Percentiles rank a stretch among this genome's conserved stretches.
Evolutionary conservation across 2,888 invertebrate species (phyloP).

Genomic region (Dilophus febrilis): DNA sequence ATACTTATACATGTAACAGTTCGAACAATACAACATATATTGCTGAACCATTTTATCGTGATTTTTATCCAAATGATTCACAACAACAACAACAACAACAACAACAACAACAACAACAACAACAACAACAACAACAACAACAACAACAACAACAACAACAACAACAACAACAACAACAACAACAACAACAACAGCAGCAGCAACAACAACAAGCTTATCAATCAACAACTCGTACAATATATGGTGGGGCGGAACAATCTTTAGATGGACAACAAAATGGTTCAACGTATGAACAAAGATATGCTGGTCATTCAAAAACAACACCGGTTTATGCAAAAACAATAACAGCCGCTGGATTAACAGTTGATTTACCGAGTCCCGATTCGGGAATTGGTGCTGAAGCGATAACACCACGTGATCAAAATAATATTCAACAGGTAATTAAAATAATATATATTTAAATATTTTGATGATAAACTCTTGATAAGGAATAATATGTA

Average conservation of each 20-base stretch:
- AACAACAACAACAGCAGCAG: too few species aligned
- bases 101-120: too few species aligned
- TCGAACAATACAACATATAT: slow-evolving; percentile 36
- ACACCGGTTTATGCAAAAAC: slow-evolving; percentile 29
- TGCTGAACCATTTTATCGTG: slow-evolving; percentile 55
- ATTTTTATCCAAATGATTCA: slow-evolving; percentile 48
- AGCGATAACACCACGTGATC: slow-evolving; percentile 79
- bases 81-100: too few species aligned
- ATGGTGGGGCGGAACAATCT: slow-evolving; percentile 23
- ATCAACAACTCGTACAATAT: slow-evolving; percentile 25
- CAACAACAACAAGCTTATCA: too few species aligned
- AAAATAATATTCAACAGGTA: slow-evolving; percentile 80
- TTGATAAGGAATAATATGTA: background rate
- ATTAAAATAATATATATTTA: slow-evolving; percentile 23
- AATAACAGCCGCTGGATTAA: slow-evolving; percentile 60
- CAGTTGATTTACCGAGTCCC: slow-evolving; percentile 86
- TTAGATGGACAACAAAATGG: slow-evolving; percentile 25
- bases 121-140: too few species aligned
- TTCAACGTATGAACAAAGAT: slow-evolving; percentile 27
- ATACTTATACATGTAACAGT: slow-evolving; percentile 6
- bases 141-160: too few species aligned
- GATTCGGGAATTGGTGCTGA: slow-evolving; percentile 93
- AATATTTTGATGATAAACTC: background rate
- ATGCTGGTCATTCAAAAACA: slow-evolving; percentile 21
- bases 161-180: too few species aligned